These are phyloP conservation scores for Mesaphorura yosii DNA, from an alignment of 1,140 invertebrate species.

Conservation along the genomic window DNA sequence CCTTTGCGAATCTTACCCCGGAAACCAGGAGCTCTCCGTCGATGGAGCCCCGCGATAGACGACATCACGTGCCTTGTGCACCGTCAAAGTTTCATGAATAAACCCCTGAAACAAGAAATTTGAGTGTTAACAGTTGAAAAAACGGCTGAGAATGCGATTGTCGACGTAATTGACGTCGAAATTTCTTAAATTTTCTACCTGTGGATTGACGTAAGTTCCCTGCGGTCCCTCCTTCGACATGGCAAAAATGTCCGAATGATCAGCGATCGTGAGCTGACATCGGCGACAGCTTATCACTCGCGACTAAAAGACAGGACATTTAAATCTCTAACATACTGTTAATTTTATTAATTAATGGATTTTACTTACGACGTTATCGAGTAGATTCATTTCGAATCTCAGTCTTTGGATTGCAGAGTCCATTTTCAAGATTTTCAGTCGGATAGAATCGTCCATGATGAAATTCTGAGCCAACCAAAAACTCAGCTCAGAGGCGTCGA, in stretches of 20 bases:
- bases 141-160: too few relatives aligned
- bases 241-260: constrained; percentile 59
- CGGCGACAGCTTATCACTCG: constrained; percentile 51
- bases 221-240: constrained; percentile 71
- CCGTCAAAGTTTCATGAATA: constrained; percentile 69
- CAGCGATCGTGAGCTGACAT: constrained; percentile 50
- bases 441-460: constrained; percentile 45
- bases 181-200: constrained; percentile 30
- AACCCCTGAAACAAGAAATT: too few relatives aligned
- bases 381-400: constrained; percentile 49
- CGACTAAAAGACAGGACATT: too few relatives aligned
- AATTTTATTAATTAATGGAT: too few relatives aligned
- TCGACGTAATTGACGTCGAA: not conserved
- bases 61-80: constrained; percentile 50
- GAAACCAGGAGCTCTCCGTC: constrained; percentile 70
- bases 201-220: constrained; percentile 71
- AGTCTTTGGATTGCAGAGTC: constrained; percentile 56
- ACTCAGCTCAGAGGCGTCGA: constrained; percentile 55
- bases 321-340: too few relatives aligned
- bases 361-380: constrained; percentile 44
- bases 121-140: too few relatives aligned
- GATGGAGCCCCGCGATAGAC: constrained; percentile 46
- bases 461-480: constrained; percentile 68
- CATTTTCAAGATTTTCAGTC: constrained; percentile 47
- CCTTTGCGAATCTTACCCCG: constrained; percentile 56